Percentiles rank a stretch among this genome's conserved stretches.
These are phyloP conservation scores for Stegophylla sp. DNA, from an alignment of 2,888 invertebrate genomes.

Conservation along the genomic window DNA sequence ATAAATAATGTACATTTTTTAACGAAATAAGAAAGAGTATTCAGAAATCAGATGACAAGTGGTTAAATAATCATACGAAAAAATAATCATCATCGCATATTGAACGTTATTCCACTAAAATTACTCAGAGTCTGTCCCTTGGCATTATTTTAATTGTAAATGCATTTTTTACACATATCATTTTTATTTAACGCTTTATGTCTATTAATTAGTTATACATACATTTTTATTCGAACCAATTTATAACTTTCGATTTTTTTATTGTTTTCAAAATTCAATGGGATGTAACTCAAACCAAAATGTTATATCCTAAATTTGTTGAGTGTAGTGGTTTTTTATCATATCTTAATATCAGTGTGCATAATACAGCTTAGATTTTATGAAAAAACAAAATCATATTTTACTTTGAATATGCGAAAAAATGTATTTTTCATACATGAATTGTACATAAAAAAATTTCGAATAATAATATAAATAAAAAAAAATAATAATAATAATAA, in stretches of 20 bases:
- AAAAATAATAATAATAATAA: too few species aligned
- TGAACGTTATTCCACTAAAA: background rate
- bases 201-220: background rate
- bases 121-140: background rate
- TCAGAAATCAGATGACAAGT: background rate
- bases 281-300: background rate
- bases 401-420: background rate
- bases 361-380: background rate
- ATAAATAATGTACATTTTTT: background rate
- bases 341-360: conserved; percentile 17
- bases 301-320: background rate
- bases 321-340: conserved; percentile 5
- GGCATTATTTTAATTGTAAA: background rate
- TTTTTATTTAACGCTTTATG: background rate
- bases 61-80: too few species aligned
- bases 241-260: background rate
- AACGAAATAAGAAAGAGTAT: background rate
- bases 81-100: background rate
- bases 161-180: conserved; percentile 33
- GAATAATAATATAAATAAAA: background rate
- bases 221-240: background rate
- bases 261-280: background rate
- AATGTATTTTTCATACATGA: too few species aligned
- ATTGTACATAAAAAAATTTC: too few species aligned
- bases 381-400: background rate